phyloP scores from a whole-genome alignment of 2,888 invertebrate genomes.

The Hypolimnas misippus region DNA sequence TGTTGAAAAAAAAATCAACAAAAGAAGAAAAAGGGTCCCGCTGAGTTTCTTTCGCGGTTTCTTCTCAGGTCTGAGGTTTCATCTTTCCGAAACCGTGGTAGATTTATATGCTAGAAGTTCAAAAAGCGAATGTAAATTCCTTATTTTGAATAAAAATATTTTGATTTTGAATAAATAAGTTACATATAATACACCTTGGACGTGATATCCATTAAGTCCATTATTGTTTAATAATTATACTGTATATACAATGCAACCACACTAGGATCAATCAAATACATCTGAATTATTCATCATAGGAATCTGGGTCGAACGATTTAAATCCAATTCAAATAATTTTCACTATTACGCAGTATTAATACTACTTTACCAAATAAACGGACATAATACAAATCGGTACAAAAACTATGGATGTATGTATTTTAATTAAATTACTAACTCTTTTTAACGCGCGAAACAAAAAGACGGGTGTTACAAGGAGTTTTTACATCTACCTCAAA shows the following conservation, averaged over 20 bases:
- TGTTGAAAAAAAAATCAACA: too few species aligned
- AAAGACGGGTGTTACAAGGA: too few species aligned
- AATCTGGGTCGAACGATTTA: slow-evolving; percentile 13
- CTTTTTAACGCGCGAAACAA: too few species aligned
- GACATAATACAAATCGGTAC: not conserved
- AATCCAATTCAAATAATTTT: slow-evolving; percentile 7
- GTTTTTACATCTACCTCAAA: too few species aligned
- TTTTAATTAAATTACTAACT: not conserved
- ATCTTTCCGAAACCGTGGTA: too few species aligned
- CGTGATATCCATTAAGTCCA: not conserved
- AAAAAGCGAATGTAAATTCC: too few species aligned
- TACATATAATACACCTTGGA: not conserved
- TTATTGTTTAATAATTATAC: not conserved
- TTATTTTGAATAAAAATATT: too few species aligned
- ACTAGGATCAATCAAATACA: slow-evolving; percentile 8
- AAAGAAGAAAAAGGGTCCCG: too few species aligned
- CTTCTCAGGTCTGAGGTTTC: too few species aligned
- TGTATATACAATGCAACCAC: not conserved
- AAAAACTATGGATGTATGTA: not conserved
- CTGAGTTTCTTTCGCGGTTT: too few species aligned
- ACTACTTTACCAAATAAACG: slow-evolving; percentile 3
- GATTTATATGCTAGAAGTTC: too few species aligned
- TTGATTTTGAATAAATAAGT: too few species aligned
- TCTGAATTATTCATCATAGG: slow-evolving; percentile 6
- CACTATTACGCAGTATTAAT: not conserved